phyloP scores from a whole-genome alignment of 2,888 invertebrate species.

The Augiades crinisus region DNA sequence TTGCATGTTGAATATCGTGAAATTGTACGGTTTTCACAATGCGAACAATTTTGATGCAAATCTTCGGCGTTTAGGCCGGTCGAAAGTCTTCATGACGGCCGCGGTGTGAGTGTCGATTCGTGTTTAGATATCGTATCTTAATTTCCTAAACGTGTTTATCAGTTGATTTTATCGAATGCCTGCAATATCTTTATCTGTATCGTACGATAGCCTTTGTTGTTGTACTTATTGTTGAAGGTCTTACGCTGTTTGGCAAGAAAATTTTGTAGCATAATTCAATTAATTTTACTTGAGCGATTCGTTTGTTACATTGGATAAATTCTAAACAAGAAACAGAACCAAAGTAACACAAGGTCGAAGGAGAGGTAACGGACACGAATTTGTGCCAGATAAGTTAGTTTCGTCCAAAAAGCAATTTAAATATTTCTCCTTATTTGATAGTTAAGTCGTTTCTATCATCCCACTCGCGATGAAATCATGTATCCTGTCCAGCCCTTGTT shows the following conservation, averaged over 20 bases:
- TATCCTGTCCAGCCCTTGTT: constrained; percentile 3
- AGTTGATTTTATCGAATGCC: constrained; percentile 9
- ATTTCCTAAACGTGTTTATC: constrained; percentile 17
- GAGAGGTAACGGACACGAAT: constrained; percentile 37
- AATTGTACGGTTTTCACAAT: constrained; percentile 31
- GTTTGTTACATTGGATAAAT: background rate
- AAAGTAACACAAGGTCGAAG: constrained; percentile 49
- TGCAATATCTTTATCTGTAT: constrained; percentile 8
- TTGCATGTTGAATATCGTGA: constrained; percentile 40
- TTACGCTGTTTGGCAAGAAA: background rate
- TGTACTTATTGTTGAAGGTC: constrained; percentile 3
- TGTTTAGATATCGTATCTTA: constrained; percentile 5
- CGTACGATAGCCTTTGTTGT: constrained; percentile 1
- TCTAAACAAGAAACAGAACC: constrained; percentile 1
- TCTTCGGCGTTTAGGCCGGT: constrained; percentile 8
- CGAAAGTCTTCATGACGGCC: constrained; percentile 2
- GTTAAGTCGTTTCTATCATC: constrained; percentile 6
- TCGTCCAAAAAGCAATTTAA: background rate
- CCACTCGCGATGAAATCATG: constrained; percentile 20
- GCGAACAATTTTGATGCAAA: constrained; percentile 15
- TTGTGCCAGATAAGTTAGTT: constrained; percentile 2
- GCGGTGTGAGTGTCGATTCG: constrained; percentile 10
- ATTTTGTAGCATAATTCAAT: background rate
- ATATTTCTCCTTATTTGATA: constrained; percentile 13
- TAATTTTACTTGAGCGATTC: background rate